Percentiles rank a stretch among this genome's conserved stretches.
These are phyloP conservation scores for Hylaea fasciaria DNA, from an alignment of 2,888 invertebrate genomes.

Conservation along the genomic window DNA sequence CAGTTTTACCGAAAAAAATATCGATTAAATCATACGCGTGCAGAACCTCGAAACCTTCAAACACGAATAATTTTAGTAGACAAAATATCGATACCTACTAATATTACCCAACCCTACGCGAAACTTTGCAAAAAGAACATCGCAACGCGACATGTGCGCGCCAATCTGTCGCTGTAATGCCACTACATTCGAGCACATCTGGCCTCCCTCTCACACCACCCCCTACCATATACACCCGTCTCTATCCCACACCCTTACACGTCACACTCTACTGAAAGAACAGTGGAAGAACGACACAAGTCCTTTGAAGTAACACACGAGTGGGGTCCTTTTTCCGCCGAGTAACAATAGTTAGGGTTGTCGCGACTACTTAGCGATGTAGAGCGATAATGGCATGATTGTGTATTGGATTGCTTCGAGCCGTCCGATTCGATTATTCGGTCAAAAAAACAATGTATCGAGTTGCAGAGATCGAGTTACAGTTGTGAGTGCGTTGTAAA, in stretches of 20 bases:
- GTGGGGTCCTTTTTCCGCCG: slow-evolving; percentile 8
- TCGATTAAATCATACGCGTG: too few relatives aligned
- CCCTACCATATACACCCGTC: slow-evolving; percentile 39
- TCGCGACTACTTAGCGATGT: slow-evolving; percentile 77
- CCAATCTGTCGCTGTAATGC: slow-evolving; percentile 82
- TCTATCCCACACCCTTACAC: slow-evolving; percentile 55
- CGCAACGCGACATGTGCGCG: slow-evolving; percentile 82
- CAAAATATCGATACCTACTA: slow-evolving; percentile 3
- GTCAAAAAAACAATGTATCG: slow-evolving; percentile 57
- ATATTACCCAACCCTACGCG: slow-evolving; percentile 47
- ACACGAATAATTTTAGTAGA: not conserved
- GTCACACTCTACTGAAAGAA: slow-evolving; percentile 26
- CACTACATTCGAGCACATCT: slow-evolving; percentile 63
- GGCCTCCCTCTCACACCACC: slow-evolving; percentile 51
- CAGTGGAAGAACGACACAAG: slow-evolving; percentile 19
- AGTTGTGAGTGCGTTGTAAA: slow-evolving; percentile 30
- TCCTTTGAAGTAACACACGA: slow-evolving; percentile 2
- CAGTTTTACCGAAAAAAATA: too few relatives aligned
- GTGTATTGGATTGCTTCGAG: slow-evolving; percentile 75
- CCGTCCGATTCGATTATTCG: slow-evolving; percentile 72
- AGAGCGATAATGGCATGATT: slow-evolving; percentile 72
- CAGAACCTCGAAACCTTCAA: too few relatives aligned
- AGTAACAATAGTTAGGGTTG: slow-evolving; percentile 44
- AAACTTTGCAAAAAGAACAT: slow-evolving; percentile 80
- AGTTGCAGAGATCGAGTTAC: slow-evolving; percentile 53